Conservation (phyloP, 2,113 vertebrate species). For the Poecilia latipinna region DNA sequence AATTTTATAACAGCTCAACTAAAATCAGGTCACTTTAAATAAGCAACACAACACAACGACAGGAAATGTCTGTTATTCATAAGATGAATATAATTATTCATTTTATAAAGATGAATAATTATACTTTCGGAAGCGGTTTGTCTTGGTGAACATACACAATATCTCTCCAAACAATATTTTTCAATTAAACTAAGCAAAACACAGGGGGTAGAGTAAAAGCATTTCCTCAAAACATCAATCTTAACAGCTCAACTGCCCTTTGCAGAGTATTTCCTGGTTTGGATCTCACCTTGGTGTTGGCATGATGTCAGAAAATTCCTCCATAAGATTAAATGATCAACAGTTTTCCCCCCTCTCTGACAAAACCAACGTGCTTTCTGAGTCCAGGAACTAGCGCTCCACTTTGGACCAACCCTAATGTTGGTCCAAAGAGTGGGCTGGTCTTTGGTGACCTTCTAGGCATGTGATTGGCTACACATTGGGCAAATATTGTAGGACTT, state of each 20-base stretch:
- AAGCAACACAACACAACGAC: background rate
- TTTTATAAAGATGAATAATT: background rate
- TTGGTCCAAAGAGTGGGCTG: constrained; percentile 48
- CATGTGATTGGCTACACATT: constrained; percentile 55
- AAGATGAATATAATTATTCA: no score
- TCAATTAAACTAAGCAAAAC: background rate
- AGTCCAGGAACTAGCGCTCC: constrained; percentile 54
- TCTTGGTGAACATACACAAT: background rate
- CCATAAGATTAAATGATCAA: constrained; percentile 36
- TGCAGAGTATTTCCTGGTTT: background rate
- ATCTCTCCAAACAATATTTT: background rate
- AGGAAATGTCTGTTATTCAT: background rate
- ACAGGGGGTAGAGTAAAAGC: background rate
- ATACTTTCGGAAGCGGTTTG: background rate
- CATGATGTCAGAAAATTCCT: constrained; percentile 63
- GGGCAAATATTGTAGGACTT: constrained; percentile 17
- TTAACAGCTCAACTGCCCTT: background rate
- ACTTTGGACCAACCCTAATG: constrained; percentile 38
- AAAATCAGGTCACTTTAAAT: background rate
- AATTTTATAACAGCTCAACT: background rate
- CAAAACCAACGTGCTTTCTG: constrained; percentile 66
- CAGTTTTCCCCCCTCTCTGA: constrained; percentile 32
- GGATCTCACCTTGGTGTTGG: constrained; percentile 76
- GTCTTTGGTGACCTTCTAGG: background rate
- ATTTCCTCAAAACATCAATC: constrained; percentile 5